Conservation (phyloP, 2,888 invertebrate genomes). For the Parascotia fuliginaria region DNA sequence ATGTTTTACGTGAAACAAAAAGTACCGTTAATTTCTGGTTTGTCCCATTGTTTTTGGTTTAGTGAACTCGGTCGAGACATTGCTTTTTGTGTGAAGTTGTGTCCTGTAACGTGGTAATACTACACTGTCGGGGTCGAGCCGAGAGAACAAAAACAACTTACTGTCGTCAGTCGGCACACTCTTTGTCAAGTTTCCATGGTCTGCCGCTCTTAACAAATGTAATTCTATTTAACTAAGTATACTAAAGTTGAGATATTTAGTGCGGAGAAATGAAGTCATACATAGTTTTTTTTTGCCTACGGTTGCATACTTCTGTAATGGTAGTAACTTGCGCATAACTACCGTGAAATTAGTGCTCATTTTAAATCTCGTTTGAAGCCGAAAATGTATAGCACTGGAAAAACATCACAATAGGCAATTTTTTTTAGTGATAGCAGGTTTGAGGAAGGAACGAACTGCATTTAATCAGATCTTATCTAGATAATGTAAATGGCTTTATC, state of each 20-base stretch:
- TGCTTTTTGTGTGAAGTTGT: slow-evolving; percentile 53
- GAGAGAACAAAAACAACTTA: slow-evolving; percentile 53
- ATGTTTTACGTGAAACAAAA: slow-evolving; percentile 33
- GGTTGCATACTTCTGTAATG: no score
- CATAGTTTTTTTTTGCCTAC: no score
- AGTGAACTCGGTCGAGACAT: slow-evolving; percentile 55
- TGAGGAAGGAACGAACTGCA: no score
- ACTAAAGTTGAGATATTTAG: slow-evolving; percentile 1
- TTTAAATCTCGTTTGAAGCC: no score
- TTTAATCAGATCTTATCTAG: no score
- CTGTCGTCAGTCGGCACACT: slow-evolving; percentile 47
- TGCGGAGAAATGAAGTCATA: neutral
- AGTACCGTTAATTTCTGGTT: slow-evolving; percentile 54
- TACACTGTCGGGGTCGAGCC: slow-evolving; percentile 41
- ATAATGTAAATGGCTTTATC: no score
- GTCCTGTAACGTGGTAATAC: slow-evolving; percentile 57
- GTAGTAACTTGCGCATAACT: no score
- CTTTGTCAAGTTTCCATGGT: slow-evolving; percentile 67
- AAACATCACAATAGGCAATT: no score
- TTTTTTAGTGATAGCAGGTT: no score
- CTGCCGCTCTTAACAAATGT: slow-evolving; percentile 49
- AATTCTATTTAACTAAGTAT: slow-evolving; percentile 19
- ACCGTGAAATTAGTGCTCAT: no score
- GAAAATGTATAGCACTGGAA: no score
- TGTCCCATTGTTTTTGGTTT: slow-evolving; percentile 63